Base-by-base conservation (phyloP, 2,888 invertebrate species). In the Nipponacmea schrenckii region DNA sequence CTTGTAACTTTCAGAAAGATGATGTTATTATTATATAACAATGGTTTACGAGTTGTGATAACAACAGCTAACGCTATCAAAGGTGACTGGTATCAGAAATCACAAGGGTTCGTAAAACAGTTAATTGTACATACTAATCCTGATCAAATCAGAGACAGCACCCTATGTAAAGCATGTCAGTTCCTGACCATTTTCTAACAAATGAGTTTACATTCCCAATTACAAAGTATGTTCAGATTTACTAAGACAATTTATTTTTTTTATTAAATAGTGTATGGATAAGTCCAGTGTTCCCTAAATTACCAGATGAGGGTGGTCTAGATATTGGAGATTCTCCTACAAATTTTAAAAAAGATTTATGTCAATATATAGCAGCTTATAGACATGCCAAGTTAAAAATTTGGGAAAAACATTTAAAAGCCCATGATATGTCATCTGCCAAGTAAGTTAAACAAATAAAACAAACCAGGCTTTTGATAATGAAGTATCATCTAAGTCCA, bases 81-180 rank as follows among this genome's bases (percentile, higher is more conserved):
- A 31, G 93, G 94, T 77, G 98, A 98, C 89, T 98, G 98, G 98
- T 93, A 94, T 83, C 94, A 97, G 87, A 93, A 96, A 81, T 96
- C 96, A 0, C 97, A 98, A 89, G 96, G 96, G 92, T 94, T 87
- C 74, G 76, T 31, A 24, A n/a, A 20, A 24, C 20, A 20, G 7
- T 12, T 56, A 2, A 24, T 56, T 56, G 14, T 39, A 39, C 39
- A 39, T 39, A 39, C 39, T 39, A 39, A 8, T 39, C 39, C 7
- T 39, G 7, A 39, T n/a, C n/a, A n/a, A n/a, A n/a, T n/a, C n/a
- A n/a, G n/a, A n/a, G n/a, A n/a, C n/a, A n/a, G n/a, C n/a, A n/a
- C n/a, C n/a, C n/a, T n/a, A n/a, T n/a, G n/a, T n/a, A n/a, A n/a
- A 31, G 31, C 31, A 31, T 31, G 31, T 31, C 31, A 3, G 31